phyloP scores from a whole-genome alignment of 2,113 vertebrate genomes.

The Leiothrix lutea region DNA sequence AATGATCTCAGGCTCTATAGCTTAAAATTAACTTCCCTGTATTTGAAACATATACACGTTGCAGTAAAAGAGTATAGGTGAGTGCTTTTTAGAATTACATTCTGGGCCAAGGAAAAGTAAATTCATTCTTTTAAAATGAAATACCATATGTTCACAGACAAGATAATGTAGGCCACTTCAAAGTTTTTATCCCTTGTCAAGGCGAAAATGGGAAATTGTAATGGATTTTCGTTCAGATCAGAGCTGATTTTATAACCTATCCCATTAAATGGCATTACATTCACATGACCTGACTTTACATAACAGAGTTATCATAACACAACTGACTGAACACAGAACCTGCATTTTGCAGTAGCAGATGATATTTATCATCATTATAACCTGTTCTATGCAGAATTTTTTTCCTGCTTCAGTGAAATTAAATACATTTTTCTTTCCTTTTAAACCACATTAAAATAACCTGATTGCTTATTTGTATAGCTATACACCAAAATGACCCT shows the following conservation, averaged over 20 bases:
- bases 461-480: background rate
- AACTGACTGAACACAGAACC: background rate
- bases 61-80: background rate
- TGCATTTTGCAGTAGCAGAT: background rate
- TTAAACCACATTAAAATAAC: background rate
- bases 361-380: background rate
- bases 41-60: background rate
- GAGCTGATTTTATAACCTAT: constrained; percentile 16
- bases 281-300: constrained; percentile 19
- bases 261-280: constrained; percentile 1
- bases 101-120: background rate
- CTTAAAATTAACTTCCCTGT: background rate
- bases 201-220: background rate
- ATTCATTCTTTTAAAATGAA: background rate
- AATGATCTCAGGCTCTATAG: background rate
- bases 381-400: background rate
- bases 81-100: background rate
- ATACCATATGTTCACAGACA: background rate
- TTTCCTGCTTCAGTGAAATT: background rate
- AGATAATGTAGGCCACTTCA: background rate
- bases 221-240: background rate
- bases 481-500: background rate
- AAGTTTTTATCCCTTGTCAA: constrained; percentile 8
- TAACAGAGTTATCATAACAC: background rate
- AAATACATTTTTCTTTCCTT: background rate